Evolutionary conservation across 2,113 vertebrate species (phyloP).

Genomic region (Amphilophus citrinellus): DNA sequence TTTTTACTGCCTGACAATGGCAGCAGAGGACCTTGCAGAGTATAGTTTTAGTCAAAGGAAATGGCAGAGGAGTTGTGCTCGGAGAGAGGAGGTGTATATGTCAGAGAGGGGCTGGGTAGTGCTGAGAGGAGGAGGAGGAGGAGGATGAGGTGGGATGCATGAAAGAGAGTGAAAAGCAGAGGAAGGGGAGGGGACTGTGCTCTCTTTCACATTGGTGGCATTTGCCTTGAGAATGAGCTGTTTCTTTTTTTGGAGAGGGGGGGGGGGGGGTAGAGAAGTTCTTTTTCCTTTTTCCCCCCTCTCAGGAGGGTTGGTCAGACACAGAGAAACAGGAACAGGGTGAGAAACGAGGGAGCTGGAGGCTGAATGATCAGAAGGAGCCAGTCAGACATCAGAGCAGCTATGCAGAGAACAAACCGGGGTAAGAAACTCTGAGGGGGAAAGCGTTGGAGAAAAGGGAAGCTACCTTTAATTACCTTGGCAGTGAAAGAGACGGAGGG

Average conservation of each 20-base stretch:
- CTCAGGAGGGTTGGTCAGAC: constrained; percentile 49
- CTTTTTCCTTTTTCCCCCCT: constrained; percentile 16
- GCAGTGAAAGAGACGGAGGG: background rate
- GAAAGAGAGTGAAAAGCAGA: constrained; percentile 21
- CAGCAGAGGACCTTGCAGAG: constrained; percentile 46
- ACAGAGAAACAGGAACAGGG: constrained; percentile 33
- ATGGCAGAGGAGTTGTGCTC: constrained; percentile 49
- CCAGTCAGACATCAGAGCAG: constrained; percentile 35
- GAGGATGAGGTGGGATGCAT: constrained; percentile 13
- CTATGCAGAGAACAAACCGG: constrained; percentile 54
- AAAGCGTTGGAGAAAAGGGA: constrained; percentile 1
- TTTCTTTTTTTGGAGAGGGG: constrained; percentile 21
- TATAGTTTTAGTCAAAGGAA: constrained; percentile 64
- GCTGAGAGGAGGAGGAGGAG: constrained; percentile 24
- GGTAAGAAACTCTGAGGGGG: constrained; percentile 52
- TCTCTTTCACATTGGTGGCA: constrained; percentile 65
- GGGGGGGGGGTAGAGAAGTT: constrained; percentile 39
- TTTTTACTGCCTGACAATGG: constrained; percentile 58
- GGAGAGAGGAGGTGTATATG: constrained; percentile 59
- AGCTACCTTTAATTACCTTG: constrained; percentile 19
- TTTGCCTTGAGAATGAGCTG: constrained; percentile 62
- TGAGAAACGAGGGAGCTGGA: constrained; percentile 14
- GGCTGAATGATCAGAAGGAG: constrained; percentile 44
- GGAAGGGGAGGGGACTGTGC: constrained; percentile 62
- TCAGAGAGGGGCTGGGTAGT: constrained; percentile 51